Percentiles rank a stretch among this genome's conserved stretches.
Evolutionary conservation across 2,888 invertebrate species (phyloP).

Genomic region (Sepioteuthis lessoniana): DNA sequence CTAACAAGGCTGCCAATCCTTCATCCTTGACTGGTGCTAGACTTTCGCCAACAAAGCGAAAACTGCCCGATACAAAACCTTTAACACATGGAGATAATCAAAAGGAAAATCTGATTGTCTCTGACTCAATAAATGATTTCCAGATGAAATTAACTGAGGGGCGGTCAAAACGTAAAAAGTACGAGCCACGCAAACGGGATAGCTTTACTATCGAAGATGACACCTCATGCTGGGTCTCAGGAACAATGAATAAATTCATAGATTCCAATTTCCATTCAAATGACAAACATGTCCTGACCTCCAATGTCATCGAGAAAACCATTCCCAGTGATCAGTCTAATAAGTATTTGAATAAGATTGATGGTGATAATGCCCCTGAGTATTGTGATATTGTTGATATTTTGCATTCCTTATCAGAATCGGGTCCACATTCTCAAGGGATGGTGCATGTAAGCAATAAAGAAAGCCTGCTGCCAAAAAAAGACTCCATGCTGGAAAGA

Average conservation of each 20-base stretch:
- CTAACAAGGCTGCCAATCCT: not conserved
- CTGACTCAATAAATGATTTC: not conserved
- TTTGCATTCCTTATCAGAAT: constrained; percentile 45
- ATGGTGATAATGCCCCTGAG: constrained; percentile 38
- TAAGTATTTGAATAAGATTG: not conserved
- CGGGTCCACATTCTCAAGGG: constrained; percentile 15
- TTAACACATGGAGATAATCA: constrained; percentile 10
- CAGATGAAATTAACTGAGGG: not conserved
- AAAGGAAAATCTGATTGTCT: not conserved
- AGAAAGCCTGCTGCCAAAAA: not conserved
- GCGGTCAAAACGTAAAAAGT: constrained; percentile 45
- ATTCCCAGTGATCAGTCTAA: not conserved
- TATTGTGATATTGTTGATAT: constrained; percentile 47
- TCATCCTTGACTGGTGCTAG: not conserved
- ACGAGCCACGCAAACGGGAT: constrained; percentile 38
- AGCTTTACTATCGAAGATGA: constrained; percentile 17
- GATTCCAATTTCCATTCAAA: not conserved
- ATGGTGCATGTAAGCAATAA: not conserved
- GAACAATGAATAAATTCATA: constrained; percentile 40
- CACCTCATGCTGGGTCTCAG: not conserved
- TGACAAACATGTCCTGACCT: not conserved
- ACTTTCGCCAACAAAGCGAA: constrained; percentile 36
- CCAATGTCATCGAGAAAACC: not conserved
- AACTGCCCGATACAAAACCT: not conserved
- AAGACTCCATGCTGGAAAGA: not conserved